phyloP scores from a whole-genome alignment of 2,797 vertebrate genomes.

The Gastrophryne carolinensis region DNA sequence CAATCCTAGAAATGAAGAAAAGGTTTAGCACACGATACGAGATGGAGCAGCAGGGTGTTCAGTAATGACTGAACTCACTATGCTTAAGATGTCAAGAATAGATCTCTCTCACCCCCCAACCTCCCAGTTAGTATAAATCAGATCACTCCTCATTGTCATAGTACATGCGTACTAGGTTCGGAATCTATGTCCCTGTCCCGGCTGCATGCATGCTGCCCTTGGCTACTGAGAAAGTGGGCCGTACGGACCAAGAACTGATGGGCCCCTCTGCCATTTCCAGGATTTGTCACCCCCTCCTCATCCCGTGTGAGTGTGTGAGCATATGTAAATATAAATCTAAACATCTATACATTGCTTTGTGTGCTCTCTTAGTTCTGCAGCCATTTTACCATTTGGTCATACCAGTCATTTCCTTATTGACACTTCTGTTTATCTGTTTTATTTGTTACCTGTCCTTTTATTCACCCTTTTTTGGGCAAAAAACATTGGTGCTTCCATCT shows the following conservation, averaged over 20 bases:
- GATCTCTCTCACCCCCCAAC: too few relatives aligned
- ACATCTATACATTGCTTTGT: constrained; percentile 35
- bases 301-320: constrained; percentile 14
- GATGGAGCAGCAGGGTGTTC: constrained; percentile 63
- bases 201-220: constrained; percentile 55
- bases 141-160: constrained; percentile 61
- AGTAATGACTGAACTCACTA: not conserved
- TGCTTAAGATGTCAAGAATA: not conserved
- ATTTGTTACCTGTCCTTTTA: too few relatives aligned
- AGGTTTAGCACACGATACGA: constrained; percentile 64
- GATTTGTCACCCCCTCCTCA: constrained; percentile 2
- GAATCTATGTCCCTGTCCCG: constrained; percentile 45
- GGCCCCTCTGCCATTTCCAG: not conserved
- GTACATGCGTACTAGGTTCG: constrained; percentile 38
- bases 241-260: constrained; percentile 27
- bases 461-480: too few relatives aligned
- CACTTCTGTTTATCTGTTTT: too few relatives aligned
- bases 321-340: constrained; percentile 50
- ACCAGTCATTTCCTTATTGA: too few relatives aligned
- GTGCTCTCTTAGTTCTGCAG: constrained; percentile 56
- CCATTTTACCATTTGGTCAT: too few relatives aligned
- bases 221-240: constrained; percentile 49
- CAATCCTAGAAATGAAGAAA: constrained; percentile 64
- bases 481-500: too few relatives aligned
- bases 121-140: constrained; percentile 59